Conservation (phyloP, 2,888 invertebrate species). For the Catocala fraxini region DNA sequence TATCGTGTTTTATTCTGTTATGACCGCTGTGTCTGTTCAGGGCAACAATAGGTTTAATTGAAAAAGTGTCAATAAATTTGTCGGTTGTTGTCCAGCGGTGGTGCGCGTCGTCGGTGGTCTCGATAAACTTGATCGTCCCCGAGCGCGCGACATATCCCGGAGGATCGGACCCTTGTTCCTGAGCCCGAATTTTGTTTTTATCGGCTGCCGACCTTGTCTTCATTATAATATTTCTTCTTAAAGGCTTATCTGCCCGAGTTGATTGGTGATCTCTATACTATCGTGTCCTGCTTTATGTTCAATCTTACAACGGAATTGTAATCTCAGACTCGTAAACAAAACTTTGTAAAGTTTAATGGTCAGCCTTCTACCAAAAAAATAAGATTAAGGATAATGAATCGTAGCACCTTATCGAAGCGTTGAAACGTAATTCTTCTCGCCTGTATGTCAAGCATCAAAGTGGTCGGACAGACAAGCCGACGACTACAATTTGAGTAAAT, state of each 20-base stretch:
- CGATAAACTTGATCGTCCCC: conserved; percentile 72
- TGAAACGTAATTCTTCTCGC: conserved; percentile 40
- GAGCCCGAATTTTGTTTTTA: conserved; percentile 78
- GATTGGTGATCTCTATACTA: conserved; percentile 64
- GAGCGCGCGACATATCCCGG: conserved; percentile 68
- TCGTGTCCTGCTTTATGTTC: conserved; percentile 56
- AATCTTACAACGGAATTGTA: conserved; percentile 47
- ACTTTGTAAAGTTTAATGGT: conserved; percentile 28
- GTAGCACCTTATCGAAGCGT: conserved; percentile 27
- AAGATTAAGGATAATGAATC: conserved; percentile 23
- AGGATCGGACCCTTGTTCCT: conserved; percentile 76
- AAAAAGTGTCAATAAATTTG: conserved; percentile 88
- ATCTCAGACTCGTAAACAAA: conserved; percentile 47
- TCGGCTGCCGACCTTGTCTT: conserved; percentile 77
- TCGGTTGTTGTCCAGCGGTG: conserved; percentile 66
- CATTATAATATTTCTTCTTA: conserved; percentile 79
- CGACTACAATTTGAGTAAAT: conserved; percentile 58
- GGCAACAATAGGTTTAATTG: conserved; percentile 86
- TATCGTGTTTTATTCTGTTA: conserved; percentile 85
- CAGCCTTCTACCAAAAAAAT: conserved; percentile 23
- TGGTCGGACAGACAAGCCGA: conserved; percentile 53
- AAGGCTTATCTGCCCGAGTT: conserved; percentile 67
- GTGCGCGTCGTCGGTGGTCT: conserved; percentile 82
- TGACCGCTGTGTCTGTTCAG: conserved; percentile 78
- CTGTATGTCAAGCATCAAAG: conserved; percentile 54